Evolutionary conservation across 2,797 vertebrate genomes (phyloP).

Genomic region (Clarias laeviceps): DNA sequence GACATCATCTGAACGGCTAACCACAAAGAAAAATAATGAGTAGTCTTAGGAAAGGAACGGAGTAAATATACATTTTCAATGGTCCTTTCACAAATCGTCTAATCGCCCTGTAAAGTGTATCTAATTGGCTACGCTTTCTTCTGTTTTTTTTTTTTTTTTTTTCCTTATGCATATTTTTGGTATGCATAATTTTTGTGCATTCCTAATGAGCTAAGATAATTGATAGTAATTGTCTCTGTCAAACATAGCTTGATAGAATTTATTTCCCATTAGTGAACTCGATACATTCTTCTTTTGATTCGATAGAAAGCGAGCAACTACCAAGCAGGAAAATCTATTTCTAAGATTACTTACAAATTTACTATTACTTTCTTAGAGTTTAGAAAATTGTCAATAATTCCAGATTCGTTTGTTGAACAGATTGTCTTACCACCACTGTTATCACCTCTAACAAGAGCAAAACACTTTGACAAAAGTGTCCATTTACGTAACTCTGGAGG

Average conservation of each 20-base stretch:
- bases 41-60: not conserved
- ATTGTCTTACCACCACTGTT: not conserved
- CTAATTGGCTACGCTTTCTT: not conserved
- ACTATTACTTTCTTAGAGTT: too few relatives aligned
- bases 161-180: not conserved
- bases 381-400: constrained; percentile 5
- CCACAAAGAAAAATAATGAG: not conserved
- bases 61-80: not conserved
- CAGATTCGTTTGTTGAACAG: not conserved
- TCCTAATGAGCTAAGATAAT: not conserved
- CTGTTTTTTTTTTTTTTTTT: not conserved
- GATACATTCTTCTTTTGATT: not conserved
- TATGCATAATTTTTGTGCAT: not conserved
- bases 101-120: not conserved
- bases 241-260: not conserved
- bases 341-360: not conserved
- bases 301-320: not conserved
- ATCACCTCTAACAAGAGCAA: not conserved
- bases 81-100: not conserved
- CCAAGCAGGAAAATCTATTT: not conserved
- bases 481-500: not conserved
- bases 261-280: not conserved
- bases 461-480: not conserved
- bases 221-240: not conserved
- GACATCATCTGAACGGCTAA: not conserved